Base-by-base conservation (phyloP, 2,113 vertebrate species). In the Progne subis region DNA sequence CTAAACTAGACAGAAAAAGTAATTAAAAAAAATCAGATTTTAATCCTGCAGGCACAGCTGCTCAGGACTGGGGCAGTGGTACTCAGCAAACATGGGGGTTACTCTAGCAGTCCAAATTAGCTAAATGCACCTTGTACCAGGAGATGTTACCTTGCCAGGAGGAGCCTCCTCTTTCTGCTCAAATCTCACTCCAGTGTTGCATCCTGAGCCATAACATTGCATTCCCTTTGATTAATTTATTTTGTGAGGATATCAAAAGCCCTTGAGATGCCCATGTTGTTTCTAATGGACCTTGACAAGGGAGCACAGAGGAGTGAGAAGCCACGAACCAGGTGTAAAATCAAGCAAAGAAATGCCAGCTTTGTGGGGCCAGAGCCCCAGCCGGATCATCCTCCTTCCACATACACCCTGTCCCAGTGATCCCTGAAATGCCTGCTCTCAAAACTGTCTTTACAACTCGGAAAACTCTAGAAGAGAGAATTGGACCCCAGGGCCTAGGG, bases 191-290 rank as follows among this genome's bases (percentile, higher is more conserved):
- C 61, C 20, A 20, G 19, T 67, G 55, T 80, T 64, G 75, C 49
- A 56, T 49, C 82, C 68, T 46, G 72, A 94, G 53, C 57, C 61
- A 29, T 69, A 67, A 63, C 7, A 17, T 23, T 31, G 41, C 71
- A 50, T 76, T 92, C 46, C 72, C 29, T 92, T 82, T 78, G 29
- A n/a, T 81, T 78, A 44, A 72, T 88, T 83, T 75, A 3, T 79
- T 90, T 77, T 63, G 34, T 16, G 8, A 37, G 76, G 53, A 5
- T 81, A 70, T 63, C 44, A 41, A 79, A 83, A 94, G 52, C 74
- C 81, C 39, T 80, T 47, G 79, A 88, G 78, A 55, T 46, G 12
- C 41, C 26, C 8, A 2, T 89, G 75, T 44, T 32, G 15, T 90
- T 75, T 74, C 56, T 49, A 32, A 28, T 50, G 17, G 46, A 46